Conservation (phyloP, 1,140 invertebrate species). For the Drosophila tani region DNA sequence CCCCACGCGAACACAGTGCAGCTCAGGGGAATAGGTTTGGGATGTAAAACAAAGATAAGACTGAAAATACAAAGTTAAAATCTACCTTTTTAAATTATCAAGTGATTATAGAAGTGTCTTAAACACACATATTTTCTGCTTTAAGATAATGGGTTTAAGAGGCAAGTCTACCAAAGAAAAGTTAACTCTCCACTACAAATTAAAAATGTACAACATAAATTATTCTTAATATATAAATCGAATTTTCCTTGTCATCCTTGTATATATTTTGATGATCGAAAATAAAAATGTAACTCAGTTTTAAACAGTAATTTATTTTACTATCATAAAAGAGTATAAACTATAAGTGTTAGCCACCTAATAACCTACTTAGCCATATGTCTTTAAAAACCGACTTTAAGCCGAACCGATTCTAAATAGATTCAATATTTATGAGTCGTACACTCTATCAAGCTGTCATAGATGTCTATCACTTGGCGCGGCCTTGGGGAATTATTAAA, state of each 20-base stretch:
- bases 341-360: too few relatives aligned
- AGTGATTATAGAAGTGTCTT: too few relatives aligned
- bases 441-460: slow-evolving; percentile 31
- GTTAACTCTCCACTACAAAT: background rate
- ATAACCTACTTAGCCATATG: background rate
- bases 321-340: background rate
- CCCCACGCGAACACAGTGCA: background rate
- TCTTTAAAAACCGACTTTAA: too few relatives aligned
- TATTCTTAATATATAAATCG: too few relatives aligned
- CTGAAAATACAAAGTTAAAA: too few relatives aligned
- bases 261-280: too few relatives aligned
- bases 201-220: background rate
- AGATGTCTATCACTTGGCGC: slow-evolving; percentile 29
- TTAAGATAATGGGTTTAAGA: background rate
- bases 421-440: background rate
- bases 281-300: background rate
- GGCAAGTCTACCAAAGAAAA: background rate
- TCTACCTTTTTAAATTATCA: background rate
- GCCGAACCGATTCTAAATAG: background rate
- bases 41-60: background rate
- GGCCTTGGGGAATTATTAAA: slow-evolving; percentile 69
- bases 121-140: background rate
- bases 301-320: too few relatives aligned
- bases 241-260: too few relatives aligned
- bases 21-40: background rate